A percentile compares a stretch with the other conserved stretches of the same genome.
Evolutionary conservation across 2,888 invertebrate genomes (phyloP).

Genomic region (Plebejus anna): DNA sequence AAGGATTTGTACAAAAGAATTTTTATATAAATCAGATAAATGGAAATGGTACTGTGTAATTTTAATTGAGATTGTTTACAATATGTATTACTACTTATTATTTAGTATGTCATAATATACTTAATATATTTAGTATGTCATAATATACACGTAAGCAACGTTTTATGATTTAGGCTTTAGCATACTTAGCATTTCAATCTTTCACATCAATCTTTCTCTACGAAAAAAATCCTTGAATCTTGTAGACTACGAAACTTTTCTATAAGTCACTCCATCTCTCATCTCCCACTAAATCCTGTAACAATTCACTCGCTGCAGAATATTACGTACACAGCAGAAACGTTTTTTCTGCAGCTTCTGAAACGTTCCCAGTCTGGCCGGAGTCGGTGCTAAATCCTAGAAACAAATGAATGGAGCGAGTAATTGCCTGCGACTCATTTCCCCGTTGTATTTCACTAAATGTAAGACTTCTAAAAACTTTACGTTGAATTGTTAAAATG

Average conservation of each 20-base stretch:
- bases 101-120: too few relatives aligned
- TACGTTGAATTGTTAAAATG: background rate
- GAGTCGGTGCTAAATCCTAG: background rate
- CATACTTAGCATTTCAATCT: too few relatives aligned
- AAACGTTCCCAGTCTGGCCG: background rate
- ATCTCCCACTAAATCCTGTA: background rate
- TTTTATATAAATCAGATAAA: background rate
- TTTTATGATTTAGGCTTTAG: too few relatives aligned
- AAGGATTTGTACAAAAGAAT: background rate
- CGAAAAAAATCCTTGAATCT: background rate
- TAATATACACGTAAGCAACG: too few relatives aligned
- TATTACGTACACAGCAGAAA: background rate
- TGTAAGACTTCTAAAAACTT: slow-evolving; percentile 6
- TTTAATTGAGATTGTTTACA: background rate
- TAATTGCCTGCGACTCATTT: slow-evolving; percentile 26
- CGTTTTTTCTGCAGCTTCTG: background rate
- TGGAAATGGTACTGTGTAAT: background rate
- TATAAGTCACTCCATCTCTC: background rate
- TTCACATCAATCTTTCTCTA: background rate
- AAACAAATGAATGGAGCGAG: slow-evolving; percentile 22
- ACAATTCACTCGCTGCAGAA: slow-evolving; percentile 11
- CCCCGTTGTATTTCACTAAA: slow-evolving; percentile 12
- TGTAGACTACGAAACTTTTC: background rate
- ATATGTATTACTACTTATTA: background rate
- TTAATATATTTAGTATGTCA: too few relatives aligned